Conservation (phyloP, 92 coral and sea anemone genomes). For the Chrysogorgia sp. region DNA sequence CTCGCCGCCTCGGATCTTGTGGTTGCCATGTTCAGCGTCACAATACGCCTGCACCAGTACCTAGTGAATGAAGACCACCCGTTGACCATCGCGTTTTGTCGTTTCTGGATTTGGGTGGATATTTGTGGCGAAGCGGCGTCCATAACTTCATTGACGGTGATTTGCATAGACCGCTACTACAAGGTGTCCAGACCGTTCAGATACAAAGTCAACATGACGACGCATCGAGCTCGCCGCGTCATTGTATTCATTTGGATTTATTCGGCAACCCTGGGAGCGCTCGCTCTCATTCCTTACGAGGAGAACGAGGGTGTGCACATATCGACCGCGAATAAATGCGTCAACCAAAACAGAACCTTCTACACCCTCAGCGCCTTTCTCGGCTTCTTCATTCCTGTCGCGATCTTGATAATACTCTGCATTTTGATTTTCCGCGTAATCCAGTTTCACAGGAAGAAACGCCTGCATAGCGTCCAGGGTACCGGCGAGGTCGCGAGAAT, state of each 20-base stretch:
- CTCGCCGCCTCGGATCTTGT: slow-evolving; percentile 30
- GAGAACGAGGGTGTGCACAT: slow-evolving; percentile 34
- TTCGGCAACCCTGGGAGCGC: slow-evolving; percentile 61
- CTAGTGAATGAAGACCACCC: neutral
- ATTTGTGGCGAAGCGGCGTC: slow-evolving; percentile 35
- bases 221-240: slow-evolving; percentile 32
- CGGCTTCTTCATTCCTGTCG: slow-evolving; percentile 43
- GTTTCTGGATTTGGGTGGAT: slow-evolving; percentile 46
- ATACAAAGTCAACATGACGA: slow-evolving; percentile 36
- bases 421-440: slow-evolving; percentile 41
- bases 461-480: slow-evolving; percentile 3
- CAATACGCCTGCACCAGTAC: slow-evolving; percentile 37
- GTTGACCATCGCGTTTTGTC: slow-evolving; percentile 42
- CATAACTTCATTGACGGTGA: slow-evolving; percentile 29
- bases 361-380: slow-evolving; percentile 40
- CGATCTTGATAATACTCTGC: slow-evolving; percentile 27
- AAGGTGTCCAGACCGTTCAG: slow-evolving; percentile 32
- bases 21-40: slow-evolving; percentile 40
- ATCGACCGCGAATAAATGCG: slow-evolving; percentile 4
- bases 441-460: slow-evolving; percentile 30
- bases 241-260: slow-evolving; percentile 69
- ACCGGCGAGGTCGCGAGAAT: slow-evolving; percentile 25
- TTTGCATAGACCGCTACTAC: slow-evolving; percentile 46
- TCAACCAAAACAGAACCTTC: slow-evolving; percentile 42
- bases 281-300: slow-evolving; percentile 40